phyloP scores from a whole-genome alignment of 2,797 vertebrate species.

The Peromyscus melanophrys region DNA sequence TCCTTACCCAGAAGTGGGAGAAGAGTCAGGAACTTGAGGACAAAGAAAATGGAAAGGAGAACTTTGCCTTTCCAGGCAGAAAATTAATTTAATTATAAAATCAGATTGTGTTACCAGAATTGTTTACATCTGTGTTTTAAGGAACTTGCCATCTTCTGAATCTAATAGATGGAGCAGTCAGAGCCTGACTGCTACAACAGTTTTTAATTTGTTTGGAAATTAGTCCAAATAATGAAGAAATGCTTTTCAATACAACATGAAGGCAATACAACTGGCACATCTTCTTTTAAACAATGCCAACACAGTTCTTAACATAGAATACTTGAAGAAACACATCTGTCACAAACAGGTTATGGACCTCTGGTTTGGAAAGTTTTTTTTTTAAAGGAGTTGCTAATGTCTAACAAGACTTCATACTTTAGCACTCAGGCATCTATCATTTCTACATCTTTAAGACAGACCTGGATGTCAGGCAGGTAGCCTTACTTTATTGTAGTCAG shows the following conservation, averaged over 20 bases:
- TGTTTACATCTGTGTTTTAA: slow-evolving; percentile 91
- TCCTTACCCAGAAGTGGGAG: slow-evolving; percentile 45
- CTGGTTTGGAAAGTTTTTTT: slow-evolving; percentile 55
- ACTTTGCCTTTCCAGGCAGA: slow-evolving; percentile 83
- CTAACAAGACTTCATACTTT: slow-evolving; percentile 25
- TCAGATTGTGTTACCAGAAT: slow-evolving; percentile 89
- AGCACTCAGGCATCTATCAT: neutral
- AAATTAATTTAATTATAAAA: slow-evolving; percentile 91
- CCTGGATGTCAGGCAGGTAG: neutral
- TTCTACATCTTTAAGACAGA: slow-evolving; percentile 21
- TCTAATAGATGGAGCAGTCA: slow-evolving; percentile 90
- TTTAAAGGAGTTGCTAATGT: neutral
- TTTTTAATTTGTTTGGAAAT: slow-evolving; percentile 92
- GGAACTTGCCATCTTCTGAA: slow-evolving; percentile 91
- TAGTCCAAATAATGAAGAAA: slow-evolving; percentile 90
- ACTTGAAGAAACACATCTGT: slow-evolving; percentile 63
- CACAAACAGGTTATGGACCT: slow-evolving; percentile 60
- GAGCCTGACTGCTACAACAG: slow-evolving; percentile 90
- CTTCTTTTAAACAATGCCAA: slow-evolving; percentile 74
- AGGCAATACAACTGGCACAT: slow-evolving; percentile 78
- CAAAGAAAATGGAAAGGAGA: slow-evolving; percentile 64
- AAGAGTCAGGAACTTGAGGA: slow-evolving; percentile 45
- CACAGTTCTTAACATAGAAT: slow-evolving; percentile 57
- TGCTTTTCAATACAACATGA: slow-evolving; percentile 85
- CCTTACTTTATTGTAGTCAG: too few relatives aligned